Base-by-base conservation (phyloP, 2,113 vertebrate genomes). In the Clinocottus analis region DNA sequence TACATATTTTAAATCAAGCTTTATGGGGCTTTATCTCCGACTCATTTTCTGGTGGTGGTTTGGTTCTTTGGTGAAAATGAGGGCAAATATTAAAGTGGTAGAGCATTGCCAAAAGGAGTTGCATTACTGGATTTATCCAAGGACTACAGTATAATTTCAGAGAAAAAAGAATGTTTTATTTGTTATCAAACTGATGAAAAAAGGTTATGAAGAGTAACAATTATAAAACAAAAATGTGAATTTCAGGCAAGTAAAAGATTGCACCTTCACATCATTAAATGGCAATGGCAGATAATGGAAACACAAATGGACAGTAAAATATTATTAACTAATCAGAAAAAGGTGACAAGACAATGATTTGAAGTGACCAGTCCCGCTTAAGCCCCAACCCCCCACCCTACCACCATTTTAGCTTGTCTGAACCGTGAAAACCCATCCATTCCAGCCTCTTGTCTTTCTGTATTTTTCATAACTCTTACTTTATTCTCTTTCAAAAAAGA, bases 101-200 rank as follows among this genome's bases (percentile, higher is more conserved):
- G 12, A 7, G 19, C 67, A 63, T 35, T 29, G 7, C 41, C 41
- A 25, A 33, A 27, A 60, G 6, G 21, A 47, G n/a, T 5, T 33
- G 27, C 21, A 51, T 29, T 17, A 62, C 7, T 74, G 19, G 12
- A 61, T 69, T 76, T 69, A 75, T 17, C 70, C 74, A 81, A 68
- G 5, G 59, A 86, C 41, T 64, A 70, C 72, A 84, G 35, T 61
- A 59, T 81, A 5, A 64, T 69, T 67, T 80, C 79, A 76, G 77
- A 92, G 69, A 62, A 77, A 85, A 83, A 79, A 62, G 3, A 72
- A 77, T 25, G 23, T 95, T 96, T 97, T 97, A 96, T 96, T 96
- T 95, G 94, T 95, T 96, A 96, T 95, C 94, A 96, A 96, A 96
- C 95, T 65, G 93, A 94, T 96, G 94, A 35, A 93, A 96, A 94